These are phyloP conservation scores for Drosophila stalkeri DNA, from an alignment of 2,888 invertebrate species.

Conservation along the genomic window DNA sequence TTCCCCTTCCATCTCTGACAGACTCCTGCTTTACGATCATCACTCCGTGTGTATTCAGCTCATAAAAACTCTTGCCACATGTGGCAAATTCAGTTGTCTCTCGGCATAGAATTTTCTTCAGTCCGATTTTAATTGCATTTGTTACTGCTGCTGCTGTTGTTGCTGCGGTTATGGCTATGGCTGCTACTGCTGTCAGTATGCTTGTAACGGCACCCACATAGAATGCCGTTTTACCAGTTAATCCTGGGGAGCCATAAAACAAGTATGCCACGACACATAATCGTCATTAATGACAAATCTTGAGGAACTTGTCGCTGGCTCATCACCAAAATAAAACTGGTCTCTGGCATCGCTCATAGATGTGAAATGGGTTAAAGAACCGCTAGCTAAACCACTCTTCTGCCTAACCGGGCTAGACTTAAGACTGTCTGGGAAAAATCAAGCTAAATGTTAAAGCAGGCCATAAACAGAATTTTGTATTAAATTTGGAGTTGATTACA, in stretches of 20 bases:
- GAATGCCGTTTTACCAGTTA: conserved; percentile 54
- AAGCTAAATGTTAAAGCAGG: conserved; percentile 4
- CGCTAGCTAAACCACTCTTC: conserved; percentile 35
- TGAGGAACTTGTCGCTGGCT: conserved; percentile 41
- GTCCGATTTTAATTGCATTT: conserved; percentile 50
- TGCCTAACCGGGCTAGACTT: background rate
- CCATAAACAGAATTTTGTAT: background rate
- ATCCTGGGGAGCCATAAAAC: conserved; percentile 34
- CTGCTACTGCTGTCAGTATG: conserved; percentile 2
- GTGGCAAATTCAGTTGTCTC: conserved; percentile 36
- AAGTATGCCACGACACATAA: conserved; percentile 14
- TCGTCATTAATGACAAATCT: conserved; percentile 45
- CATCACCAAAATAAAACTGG: conserved; percentile 44
- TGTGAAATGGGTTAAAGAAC: conserved; percentile 49
- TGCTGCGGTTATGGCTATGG: too few relatives aligned
- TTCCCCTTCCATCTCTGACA: conserved; percentile 15
- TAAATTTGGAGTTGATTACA: background rate
- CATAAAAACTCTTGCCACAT: conserved; percentile 32
- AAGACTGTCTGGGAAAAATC: conserved; percentile 10
- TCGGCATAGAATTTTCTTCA: conserved; percentile 32
- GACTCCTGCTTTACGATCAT: conserved; percentile 49
- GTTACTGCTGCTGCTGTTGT: background rate
- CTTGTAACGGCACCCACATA: conserved; percentile 53
- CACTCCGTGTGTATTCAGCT: conserved; percentile 19
- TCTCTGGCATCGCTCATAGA: conserved; percentile 17